A percentile compares a stretch with the other conserved stretches of the same genome.
Conservation (phyloP, 2,113 vertebrate genomes). For the Callocephalon fimbriatum region DNA sequence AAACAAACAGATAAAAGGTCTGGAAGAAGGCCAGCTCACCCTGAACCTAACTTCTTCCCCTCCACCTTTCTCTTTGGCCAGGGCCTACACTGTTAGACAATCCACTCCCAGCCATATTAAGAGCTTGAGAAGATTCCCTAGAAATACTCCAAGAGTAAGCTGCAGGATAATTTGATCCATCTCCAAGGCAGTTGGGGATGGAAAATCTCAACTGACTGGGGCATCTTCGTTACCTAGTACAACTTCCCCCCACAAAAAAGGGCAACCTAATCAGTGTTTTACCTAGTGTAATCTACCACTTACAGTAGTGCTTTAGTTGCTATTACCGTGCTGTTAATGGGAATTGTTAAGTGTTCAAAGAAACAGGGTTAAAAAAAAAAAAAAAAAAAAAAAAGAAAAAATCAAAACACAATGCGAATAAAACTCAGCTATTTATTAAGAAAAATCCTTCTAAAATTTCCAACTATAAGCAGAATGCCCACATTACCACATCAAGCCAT, state of each 20-base stretch:
- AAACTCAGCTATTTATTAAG: background rate
- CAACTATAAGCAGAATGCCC: background rate
- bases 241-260: accelerated
- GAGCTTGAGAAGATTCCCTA: background rate
- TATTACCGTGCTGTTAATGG: background rate
- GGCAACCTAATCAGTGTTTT: accelerated
- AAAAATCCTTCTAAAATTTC: background rate
- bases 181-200: background rate
- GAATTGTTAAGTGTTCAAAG: background rate
- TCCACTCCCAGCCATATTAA: background rate
- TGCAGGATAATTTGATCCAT: background rate
- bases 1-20: background rate
- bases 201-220: background rate
- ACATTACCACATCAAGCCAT: background rate
- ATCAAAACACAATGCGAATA: background rate
- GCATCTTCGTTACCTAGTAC: background rate
- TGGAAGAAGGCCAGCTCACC: background rate
- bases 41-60: background rate
- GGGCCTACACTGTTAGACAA: background rate
- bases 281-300: background rate
- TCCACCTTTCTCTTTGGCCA: background rate
- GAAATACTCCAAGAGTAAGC: accelerated
- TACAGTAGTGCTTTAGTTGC: background rate
- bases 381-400: background rate
- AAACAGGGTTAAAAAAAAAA: background rate